Conservation (phyloP, 2,888 invertebrate species). For the Periphyllus acericola region DNA sequence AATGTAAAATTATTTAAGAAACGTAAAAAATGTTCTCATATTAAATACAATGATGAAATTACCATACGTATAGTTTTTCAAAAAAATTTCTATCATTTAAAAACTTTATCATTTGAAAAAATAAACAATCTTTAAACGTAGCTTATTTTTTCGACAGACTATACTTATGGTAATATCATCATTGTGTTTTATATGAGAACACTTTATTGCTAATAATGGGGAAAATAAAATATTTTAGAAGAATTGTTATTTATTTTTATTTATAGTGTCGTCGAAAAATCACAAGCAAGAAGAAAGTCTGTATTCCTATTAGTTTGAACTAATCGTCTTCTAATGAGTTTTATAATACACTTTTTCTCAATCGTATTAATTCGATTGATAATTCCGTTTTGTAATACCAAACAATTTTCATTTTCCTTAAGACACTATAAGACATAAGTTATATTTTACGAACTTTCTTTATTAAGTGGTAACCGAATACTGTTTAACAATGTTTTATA, state of each 20-base stretch:
- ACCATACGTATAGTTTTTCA: too few relatives aligned
- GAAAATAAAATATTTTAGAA: conserved; percentile 8
- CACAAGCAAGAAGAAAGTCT: conserved; percentile 28
- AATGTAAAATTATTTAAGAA: too few relatives aligned
- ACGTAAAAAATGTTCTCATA: too few relatives aligned
- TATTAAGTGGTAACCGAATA: not conserved
- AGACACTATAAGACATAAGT: not conserved
- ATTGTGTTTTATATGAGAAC: not conserved
- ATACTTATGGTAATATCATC: not conserved
- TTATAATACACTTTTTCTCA: conserved; percentile 15
- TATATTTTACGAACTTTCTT: conserved; percentile 16
- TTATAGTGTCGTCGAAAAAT: not conserved
- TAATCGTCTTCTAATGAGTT: conserved; percentile 30
- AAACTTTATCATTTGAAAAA: too few relatives aligned
- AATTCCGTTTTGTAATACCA: not conserved
- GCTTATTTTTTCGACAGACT: not conserved
- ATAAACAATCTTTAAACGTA: too few relatives aligned
- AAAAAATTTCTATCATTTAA: too few relatives aligned
- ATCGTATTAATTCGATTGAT: not conserved
- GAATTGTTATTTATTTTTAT: not conserved
- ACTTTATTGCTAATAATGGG: not conserved
- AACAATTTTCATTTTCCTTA: conserved; percentile 17
- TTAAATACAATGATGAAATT: too few relatives aligned
- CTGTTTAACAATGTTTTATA: not conserved
- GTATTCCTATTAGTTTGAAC: not conserved